phyloP scores from a whole-genome alignment of 2,797 vertebrate genomes.

The Lerista edwardsae region DNA sequence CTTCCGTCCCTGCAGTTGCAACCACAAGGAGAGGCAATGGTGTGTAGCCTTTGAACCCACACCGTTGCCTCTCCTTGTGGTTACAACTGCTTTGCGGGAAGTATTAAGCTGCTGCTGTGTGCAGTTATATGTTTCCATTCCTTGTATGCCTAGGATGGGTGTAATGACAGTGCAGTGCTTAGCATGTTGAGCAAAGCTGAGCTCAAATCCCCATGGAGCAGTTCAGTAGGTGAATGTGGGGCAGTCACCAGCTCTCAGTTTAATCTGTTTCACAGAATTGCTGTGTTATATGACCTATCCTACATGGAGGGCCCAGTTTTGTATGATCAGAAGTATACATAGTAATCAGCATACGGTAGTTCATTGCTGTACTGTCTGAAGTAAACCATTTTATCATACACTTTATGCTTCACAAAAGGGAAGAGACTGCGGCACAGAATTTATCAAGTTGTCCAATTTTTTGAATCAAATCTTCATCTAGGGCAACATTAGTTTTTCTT shows the following conservation, averaged over 20 bases:
- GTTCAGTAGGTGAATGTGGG: neutral
- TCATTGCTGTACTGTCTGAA: neutral
- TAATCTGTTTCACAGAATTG: too few species aligned
- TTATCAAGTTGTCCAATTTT: too few species aligned
- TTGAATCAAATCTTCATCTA: too few species aligned
- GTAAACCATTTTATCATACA: too few species aligned
- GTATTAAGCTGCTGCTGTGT: neutral
- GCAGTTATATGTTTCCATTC: too few species aligned
- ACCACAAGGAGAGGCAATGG: neutral
- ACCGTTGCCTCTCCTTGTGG: too few species aligned
- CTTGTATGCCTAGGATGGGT: neutral
- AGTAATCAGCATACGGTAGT: neutral
- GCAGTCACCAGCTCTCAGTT: neutral
- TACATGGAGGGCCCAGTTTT: too few species aligned
- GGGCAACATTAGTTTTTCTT: too few species aligned
- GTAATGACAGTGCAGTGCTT: neutral
- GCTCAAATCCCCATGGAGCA: neutral
- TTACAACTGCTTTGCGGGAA: too few species aligned
- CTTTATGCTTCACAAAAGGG: too few species aligned
- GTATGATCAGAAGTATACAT: neutral
- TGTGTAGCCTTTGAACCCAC: neutral
- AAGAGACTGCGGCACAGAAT: too few species aligned
- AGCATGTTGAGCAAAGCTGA: neutral
- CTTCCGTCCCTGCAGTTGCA: neutral
- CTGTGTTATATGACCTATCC: too few species aligned